Conservation (phyloP, 2,888 invertebrate genomes). For the Drosophila lutescens region DNA sequence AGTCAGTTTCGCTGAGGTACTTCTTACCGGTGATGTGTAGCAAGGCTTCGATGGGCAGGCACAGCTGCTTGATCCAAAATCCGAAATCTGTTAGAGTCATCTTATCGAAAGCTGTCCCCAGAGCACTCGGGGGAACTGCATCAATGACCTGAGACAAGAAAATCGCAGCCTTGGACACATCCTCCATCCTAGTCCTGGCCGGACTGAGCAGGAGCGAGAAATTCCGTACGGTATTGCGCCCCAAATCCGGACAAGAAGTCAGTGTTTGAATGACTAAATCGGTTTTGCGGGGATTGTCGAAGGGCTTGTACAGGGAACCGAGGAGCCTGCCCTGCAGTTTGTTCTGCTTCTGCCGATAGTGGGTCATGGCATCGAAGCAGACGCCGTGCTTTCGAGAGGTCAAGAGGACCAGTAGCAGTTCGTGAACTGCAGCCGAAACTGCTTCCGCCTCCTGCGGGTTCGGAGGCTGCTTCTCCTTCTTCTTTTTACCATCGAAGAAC, state of each 20-base stretch:
- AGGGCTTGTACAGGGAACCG: constrained; percentile 88
- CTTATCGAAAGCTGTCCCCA: constrained; percentile 74
- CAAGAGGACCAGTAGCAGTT: constrained; percentile 89
- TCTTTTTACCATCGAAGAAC: constrained; percentile 73
- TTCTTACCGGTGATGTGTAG: constrained; percentile 65
- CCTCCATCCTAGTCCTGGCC: constrained; percentile 45
- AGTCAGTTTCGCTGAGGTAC: constrained; percentile 54
- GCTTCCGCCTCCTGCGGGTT: constrained; percentile 85
- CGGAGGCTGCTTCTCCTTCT: constrained; percentile 25
- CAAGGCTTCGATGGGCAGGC: constrained; percentile 80
- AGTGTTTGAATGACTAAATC: constrained; percentile 88
- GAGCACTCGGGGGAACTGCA: constrained; percentile 72
- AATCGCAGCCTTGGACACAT: constrained; percentile 64
- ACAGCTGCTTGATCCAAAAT: constrained; percentile 82
- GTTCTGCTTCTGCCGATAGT: constrained; percentile 81
- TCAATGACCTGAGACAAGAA: constrained; percentile 76
- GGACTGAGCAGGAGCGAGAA: constrained; percentile 88
- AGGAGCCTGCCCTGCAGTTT: constrained; percentile 84
- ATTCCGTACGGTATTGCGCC: constrained; percentile 87
- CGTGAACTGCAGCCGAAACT: constrained; percentile 87
- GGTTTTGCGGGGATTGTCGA: constrained; percentile 88
- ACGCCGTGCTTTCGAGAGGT: constrained; percentile 91
- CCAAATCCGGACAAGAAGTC: constrained; percentile 89
- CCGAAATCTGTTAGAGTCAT: constrained; percentile 81
- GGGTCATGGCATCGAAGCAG: constrained; percentile 89